Conservation (phyloP, 2,888 invertebrate species). For the Epistrophe eligans region DNA sequence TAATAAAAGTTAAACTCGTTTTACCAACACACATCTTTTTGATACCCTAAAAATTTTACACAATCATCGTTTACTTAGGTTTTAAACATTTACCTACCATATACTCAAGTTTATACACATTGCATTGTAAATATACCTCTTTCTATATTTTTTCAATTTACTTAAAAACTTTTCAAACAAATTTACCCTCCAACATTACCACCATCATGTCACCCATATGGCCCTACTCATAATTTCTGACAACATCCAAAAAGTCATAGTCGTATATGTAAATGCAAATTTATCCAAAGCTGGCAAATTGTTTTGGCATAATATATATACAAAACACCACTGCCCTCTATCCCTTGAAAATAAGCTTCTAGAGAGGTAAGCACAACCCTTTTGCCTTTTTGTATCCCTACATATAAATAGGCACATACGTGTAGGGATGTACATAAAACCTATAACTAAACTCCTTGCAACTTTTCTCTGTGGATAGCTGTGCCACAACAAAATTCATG, state of each 20-base stretch:
- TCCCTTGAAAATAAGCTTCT: neutral
- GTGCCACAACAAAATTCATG: conserved; percentile 62
- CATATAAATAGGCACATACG: neutral
- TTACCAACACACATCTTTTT: neutral
- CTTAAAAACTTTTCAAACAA: conserved; percentile 57
- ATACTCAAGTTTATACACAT: neutral
- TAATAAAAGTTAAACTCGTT: neutral
- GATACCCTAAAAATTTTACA: neutral
- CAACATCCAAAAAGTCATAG: conserved; percentile 56
- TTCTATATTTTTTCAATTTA: conserved; percentile 39
- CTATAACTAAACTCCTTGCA: conserved; percentile 15
- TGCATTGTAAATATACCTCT: neutral
- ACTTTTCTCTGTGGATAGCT: conserved; percentile 41
- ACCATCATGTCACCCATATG: conserved; percentile 1
- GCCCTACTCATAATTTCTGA: conserved; percentile 57
- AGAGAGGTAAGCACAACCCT: conserved; percentile 45
- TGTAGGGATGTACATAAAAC: neutral
- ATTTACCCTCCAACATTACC: neutral
- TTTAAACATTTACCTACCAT: neutral
- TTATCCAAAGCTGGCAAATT: conserved; percentile 54
- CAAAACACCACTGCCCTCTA: neutral
- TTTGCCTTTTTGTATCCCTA: neutral
- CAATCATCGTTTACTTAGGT: conserved; percentile 7
- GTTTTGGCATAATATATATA: conserved; percentile 57
- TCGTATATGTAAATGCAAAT: conserved; percentile 71